Base-by-base conservation (phyloP, 35 echinoderm and acorn worm genomes). In the Hemicentrotus pulcherrimus region DNA sequence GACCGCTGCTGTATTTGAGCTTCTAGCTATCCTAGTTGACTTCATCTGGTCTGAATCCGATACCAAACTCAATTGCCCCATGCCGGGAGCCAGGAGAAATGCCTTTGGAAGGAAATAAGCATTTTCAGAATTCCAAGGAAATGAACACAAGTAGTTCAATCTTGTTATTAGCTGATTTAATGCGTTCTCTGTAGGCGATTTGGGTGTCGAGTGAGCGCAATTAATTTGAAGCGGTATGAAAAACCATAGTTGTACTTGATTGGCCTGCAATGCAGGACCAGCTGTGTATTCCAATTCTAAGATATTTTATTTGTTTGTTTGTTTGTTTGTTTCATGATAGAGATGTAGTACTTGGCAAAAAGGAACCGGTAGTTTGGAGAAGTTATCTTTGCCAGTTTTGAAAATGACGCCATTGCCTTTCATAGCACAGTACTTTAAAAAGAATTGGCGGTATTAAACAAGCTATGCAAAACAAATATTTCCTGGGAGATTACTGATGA, bases 111-210 rank as follows among this genome's bases (percentile, higher is more conserved):
- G 65, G 65, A 78, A 78, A 78, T 78, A 78, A 78, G n/a, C 65
- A 78, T 78, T 78, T 78, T 78, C 65, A 78, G 65, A 78, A 78
- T 78, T 78, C 65, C 65, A 28, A 78, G 65, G 65, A 78, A 78
- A 78, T 78, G 65, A 78, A 78, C 65, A 78, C 65, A 3, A 78
- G 65, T 78, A 78, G 65, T 78, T 78, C 65, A 78, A 78, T 78
- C 65, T 78, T 78, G 65, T 78, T 78, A 78, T 78, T 78, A 78
- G 65, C 4, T 78, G 65, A 78, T 78, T 78, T 78, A 78, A 78
- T 78, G 65, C 22, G 65, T 18, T 78, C 65, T 78, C 65, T 78
- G 65, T 78, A 7, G 65, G 65, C 65, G 22, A 78, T 78, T 78
- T 78, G 65, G 65, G 65, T 28, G 65, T 78, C 19, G 65, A 78